Evolutionary conservation across 1,140 invertebrate genomes (phyloP), one percentile per base, ranked within the genome.

Genomic region (Drosophila erecta): DNA sequence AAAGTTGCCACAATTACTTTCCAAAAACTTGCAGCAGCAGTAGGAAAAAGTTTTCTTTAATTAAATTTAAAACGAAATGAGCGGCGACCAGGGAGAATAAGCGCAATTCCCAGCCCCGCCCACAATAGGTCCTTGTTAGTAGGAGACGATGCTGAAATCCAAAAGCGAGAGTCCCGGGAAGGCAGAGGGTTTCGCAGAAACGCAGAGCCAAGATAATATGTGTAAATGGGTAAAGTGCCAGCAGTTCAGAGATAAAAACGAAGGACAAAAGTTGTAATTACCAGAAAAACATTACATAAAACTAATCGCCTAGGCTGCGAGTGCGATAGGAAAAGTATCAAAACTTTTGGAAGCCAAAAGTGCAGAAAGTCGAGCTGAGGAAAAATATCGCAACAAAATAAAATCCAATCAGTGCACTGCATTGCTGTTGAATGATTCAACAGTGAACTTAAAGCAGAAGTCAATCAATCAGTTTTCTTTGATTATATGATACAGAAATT

Each of bases 61-160:
- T 87, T 87, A 87, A 87, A 87, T 87, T 87, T 87, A 83, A 86
- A 89, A 83, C 66, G 62, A 87, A 87, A 89, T 89, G 83, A 87
- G 83, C 83, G 86, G 71, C 75, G 75, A 79, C 49, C 79, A 47
- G 33, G 47, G 43, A 15, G 22, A 50, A 60, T 62, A 44, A 46
- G 14, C 5, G 12, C 38, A 46, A 62, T 17, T 66, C 49, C 15
- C 49, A 50, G 47, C 50, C 24, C 41, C n/a, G n/a, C 15, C 43
- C 60, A 47, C 57, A 49, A 43, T 62, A 44, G 41, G 51, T 54
- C 37, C 65, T 70, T 53, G 65, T 58, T 57, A 60, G 57, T 65
- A 76, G 65, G 78, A 72, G 78, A 65, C 59, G 59, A 57, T 71
- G 65, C 59, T 46, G 53, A n/a, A 44, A 57, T 49, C 27, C 44